Base-by-base conservation (phyloP, 2,888 invertebrate species). In the Dryococelus australis region DNA sequence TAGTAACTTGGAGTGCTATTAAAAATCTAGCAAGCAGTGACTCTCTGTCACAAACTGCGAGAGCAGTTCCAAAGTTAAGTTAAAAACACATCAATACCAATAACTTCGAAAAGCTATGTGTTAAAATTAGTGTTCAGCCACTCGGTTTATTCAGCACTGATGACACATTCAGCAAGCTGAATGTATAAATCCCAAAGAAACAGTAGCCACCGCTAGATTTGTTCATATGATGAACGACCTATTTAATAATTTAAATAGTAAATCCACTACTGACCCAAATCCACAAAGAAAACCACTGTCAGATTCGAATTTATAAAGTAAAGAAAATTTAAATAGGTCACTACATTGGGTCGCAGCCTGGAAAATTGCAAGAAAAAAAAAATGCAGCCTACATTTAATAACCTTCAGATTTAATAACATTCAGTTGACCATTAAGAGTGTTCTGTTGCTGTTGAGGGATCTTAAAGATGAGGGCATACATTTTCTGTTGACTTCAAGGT, bases 11-110 rank as follows among this genome's bases (percentile, higher is more conserved):
- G n/a, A n/a, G n/a, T n/a, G n/a, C n/a, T n/a, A n/a, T n/a, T n/a
- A n/a, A n/a, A n/a, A n/a, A n/a, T n/a, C n/a, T n/a, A n/a, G n/a
- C n/a, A n/a, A n/a, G n/a, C n/a, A n/a, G n/a, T n/a, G n/a, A n/a
- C n/a, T n/a, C n/a, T n/a, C n/a, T n/a, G n/a, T n/a, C n/a, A n/a
- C n/a, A n/a, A n/a, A n/a, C 12, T 83, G 13, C 83, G 28, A 83
- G 89, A 88, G 90, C 90, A 53, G 89, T 90, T 2, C 89, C 89
- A n/a, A 90, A 90, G 86, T 87, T 90, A 35, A 90, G 90, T n/a
- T 12, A 87, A 89, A 26, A 86, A n/a, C 90, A 90, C 80, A 83
- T 90, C 8, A 81, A 89, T 86, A 90, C 90, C 12, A 88, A 89
- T 79, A 84, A 87, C 20, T 90, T 90, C 87, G 89, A 90, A 85